Evolutionary conservation across 2,888 invertebrate genomes (phyloP).

Genomic region (Agrochola lota): DNA sequence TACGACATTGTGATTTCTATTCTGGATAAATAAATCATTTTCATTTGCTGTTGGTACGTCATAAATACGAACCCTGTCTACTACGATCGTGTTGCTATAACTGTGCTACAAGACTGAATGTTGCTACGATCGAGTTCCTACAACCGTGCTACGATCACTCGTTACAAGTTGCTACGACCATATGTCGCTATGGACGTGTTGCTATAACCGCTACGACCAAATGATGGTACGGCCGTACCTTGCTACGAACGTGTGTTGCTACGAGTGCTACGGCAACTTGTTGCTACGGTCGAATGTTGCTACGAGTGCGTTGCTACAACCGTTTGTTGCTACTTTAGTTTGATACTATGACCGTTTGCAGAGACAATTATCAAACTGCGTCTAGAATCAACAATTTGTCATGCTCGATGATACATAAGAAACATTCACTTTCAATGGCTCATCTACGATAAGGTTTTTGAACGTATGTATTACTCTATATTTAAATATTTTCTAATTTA

Average conservation of each 20-base stretch:
- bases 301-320: background rate
- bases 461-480: background rate
- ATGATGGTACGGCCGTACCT: background rate
- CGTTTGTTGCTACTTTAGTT: background rate
- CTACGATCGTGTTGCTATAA: background rate
- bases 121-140: background rate
- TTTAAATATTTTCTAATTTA: too few relatives aligned
- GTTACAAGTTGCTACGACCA: background rate
- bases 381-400: background rate
- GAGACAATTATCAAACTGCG: background rate
- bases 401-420: background rate
- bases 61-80: background rate
- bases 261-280: background rate
- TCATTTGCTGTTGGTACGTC: too few relatives aligned
- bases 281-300: background rate
- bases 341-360: background rate
- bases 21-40: background rate
- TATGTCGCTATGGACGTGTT: background rate
- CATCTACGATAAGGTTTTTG: background rate
- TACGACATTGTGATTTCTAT: background rate
- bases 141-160: background rate
- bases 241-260: background rate
- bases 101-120: background rate
- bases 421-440: slow-evolving; percentile 1
- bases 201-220: background rate